Conservation (phyloP, 2,888 invertebrate species). For the Epirrhoe alternata region DNA sequence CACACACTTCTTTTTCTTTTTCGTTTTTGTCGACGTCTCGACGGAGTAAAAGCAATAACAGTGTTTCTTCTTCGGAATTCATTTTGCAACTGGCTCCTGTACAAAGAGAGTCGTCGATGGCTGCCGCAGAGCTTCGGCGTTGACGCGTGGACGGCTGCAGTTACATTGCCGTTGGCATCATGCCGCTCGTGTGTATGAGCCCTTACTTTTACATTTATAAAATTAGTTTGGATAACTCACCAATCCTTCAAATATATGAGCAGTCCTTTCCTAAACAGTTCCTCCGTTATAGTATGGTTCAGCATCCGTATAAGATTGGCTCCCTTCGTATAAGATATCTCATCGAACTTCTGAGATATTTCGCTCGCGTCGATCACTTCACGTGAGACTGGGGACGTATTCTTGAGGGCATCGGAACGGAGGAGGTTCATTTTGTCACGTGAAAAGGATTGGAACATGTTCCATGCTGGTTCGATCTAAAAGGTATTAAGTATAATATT, state of each 20-base stretch:
- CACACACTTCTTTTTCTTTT: no score
- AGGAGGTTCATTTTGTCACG: conserved; percentile 84
- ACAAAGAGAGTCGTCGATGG: no score
- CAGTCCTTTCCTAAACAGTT: conserved; percentile 81
- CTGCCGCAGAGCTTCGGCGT: no score
- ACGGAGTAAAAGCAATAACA: no score
- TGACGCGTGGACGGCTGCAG: no score
- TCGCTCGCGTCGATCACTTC: conserved; percentile 81
- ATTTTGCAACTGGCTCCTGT: no score
- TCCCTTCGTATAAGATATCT: conserved; percentile 84
- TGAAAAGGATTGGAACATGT: conserved; percentile 81
- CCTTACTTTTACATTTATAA: no score
- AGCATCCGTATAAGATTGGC: conserved; percentile 86
- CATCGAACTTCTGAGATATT: conserved; percentile 86
- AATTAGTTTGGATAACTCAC: conserved; percentile 69
- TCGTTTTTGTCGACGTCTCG: no score
- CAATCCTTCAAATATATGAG: conserved; percentile 82
- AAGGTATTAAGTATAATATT: neutral
- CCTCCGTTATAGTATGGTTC: conserved; percentile 82
- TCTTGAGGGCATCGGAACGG: conserved; percentile 81
- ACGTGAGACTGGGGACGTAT: conserved; percentile 83
- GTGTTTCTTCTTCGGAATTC: no score
- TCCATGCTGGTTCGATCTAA: conserved; percentile 85
- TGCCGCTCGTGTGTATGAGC: no score
- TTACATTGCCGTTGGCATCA: no score